Evolutionary conservation across 2,888 invertebrate species (phyloP).

Genomic region (Polyommatus iphigenia): DNA sequence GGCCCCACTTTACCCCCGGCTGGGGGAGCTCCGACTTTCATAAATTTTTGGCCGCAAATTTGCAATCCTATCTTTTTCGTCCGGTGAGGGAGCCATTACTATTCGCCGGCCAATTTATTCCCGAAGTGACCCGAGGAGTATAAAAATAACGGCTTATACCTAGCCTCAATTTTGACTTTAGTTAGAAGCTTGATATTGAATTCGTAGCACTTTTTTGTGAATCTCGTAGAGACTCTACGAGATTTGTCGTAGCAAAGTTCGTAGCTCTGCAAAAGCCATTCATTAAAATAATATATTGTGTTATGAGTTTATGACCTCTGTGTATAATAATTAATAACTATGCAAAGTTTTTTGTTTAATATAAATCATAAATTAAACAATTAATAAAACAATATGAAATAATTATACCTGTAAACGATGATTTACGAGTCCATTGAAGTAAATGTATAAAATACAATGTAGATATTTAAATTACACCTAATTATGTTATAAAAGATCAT

Average conservation of each 20-base stretch:
- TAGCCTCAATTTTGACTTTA: neutral
- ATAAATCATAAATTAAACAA: neutral
- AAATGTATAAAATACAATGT: too few relatives aligned
- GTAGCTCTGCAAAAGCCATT: neutral
- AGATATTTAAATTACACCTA: too few relatives aligned
- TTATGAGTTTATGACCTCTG: too few relatives aligned
- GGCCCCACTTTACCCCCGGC: slow-evolving; percentile 70
- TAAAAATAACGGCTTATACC: slow-evolving; percentile 13
- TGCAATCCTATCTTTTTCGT: slow-evolving; percentile 77
- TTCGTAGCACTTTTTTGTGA: neutral
- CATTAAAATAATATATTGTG: too few relatives aligned
- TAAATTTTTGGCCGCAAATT: slow-evolving; percentile 80
- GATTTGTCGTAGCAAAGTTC: neutral
- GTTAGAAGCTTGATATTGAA: neutral
- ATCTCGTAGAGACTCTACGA: slow-evolving; percentile 7
- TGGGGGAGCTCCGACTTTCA: slow-evolving; percentile 68
- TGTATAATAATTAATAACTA: neutral
- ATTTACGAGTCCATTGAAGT: neutral
- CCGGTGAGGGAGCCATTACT: slow-evolving; percentile 75
- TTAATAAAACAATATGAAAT: neutral
- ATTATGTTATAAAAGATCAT: too few relatives aligned
- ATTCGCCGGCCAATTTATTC: slow-evolving; percentile 64
- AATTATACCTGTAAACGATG: neutral
- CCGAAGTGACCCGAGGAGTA: slow-evolving; percentile 22
- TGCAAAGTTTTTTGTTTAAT: neutral